Base-by-base conservation (phyloP, 2,113 vertebrate genomes). In the Cephalopterus ornatus region DNA sequence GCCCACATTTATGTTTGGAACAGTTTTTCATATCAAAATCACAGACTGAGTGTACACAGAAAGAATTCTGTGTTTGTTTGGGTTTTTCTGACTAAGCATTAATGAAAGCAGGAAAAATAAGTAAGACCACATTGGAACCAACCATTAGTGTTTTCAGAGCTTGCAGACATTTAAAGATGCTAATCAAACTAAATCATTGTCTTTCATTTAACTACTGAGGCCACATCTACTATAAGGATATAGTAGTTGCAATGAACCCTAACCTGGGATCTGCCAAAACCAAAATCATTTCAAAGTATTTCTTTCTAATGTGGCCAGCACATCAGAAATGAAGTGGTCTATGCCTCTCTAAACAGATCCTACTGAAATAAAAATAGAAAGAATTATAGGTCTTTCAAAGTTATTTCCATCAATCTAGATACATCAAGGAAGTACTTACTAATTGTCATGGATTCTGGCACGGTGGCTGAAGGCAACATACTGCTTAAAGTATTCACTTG, bases 391-490 rank as follows among this genome's bases (percentile, higher is more conserved):
- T 47, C 16, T 66, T 91, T 42, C 35, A 50, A 65, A 58, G 61
- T 30, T 76, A 67, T 63, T 42, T 80, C 44, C 10, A 18, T 42
- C 24, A 70, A 52, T 33, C 7, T 71, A 90, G 50, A 58, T 18
- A 30, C 19, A 65, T 49, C 49, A 71, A 95, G 50, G 12, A 94
- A 79, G 44, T 91, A 99, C 99, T 99, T 97, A 99, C 99, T 98
- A 67, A 99, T 97, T 56, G 99, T 99, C 99, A 99, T 99, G 39
- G 99, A 98, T 96, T 99, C 99, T 12, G 99, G 98, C 86, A 99
- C 97, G 11, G 96, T 97, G 61, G 98, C 89, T 74, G 98, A 96
- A 74, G 98, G 98, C 94, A 99, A 93, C 49, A 96, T 76, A 71
- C 49, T 97, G 93, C 92, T 98, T 73, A 98, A 96, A 10, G 98